Evolutionary conservation across 2,113 vertebrate genomes (phyloP).

Genomic region (Callorhinus ursinus): DNA sequence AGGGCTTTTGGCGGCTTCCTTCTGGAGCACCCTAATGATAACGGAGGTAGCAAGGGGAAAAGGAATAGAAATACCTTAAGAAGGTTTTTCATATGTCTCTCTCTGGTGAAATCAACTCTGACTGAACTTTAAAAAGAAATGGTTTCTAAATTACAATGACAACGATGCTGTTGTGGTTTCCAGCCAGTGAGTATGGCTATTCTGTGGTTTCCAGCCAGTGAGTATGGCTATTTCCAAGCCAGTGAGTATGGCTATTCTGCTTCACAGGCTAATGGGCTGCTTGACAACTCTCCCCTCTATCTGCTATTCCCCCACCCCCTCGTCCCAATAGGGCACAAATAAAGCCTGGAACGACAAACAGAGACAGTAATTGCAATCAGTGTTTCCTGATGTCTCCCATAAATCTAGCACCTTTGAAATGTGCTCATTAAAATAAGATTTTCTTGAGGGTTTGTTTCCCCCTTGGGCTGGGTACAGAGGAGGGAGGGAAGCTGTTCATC

Average conservation of each 20-base stretch:
- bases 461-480: neutral
- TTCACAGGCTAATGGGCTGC: slow-evolving; percentile 70
- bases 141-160: slow-evolving; percentile 89
- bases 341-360: slow-evolving; percentile 83
- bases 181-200: slow-evolving; percentile 66
- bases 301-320: slow-evolving; percentile 70
- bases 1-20: slow-evolving; percentile 77
- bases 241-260: no score
- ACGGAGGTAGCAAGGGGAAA: slow-evolving; percentile 86
- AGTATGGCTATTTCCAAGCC: slow-evolving; percentile 53
- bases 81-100: slow-evolving; percentile 86
- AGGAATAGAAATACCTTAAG: slow-evolving; percentile 92
- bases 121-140: slow-evolving; percentile 90
- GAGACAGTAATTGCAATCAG: slow-evolving; percentile 83
- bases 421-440: slow-evolving; percentile 84
- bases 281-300: slow-evolving; percentile 65
- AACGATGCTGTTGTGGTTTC: slow-evolving; percentile 86
- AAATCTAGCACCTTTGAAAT: slow-evolving; percentile 86
- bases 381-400: slow-evolving; percentile 83
- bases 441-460: slow-evolving; percentile 47
- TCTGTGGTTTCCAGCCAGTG: slow-evolving; percentile 81
- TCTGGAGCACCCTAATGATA: slow-evolving; percentile 79
- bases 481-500: slow-evolving; percentile 58
- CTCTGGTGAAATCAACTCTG: slow-evolving; percentile 90
- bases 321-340: slow-evolving; percentile 83